Base-by-base conservation (phyloP, 2,888 invertebrate genomes). In the Torymus texanus region DNA sequence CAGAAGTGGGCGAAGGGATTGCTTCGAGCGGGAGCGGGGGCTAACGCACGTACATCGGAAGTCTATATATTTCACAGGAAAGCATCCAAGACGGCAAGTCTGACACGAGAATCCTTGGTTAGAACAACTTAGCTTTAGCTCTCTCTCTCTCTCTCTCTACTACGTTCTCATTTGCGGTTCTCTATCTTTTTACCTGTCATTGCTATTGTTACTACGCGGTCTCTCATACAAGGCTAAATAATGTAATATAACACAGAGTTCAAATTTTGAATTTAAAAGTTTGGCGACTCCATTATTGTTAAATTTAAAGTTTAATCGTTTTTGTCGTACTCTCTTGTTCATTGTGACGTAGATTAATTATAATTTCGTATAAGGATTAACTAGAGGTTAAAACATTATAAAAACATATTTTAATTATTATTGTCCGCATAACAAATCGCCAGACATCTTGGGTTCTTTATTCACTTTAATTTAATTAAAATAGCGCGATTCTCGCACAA, bases 21-120 rank as follows among this genome's bases (percentile, higher is more conserved):
- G 18, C 65, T 21, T 56, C 8, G 58, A 56, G 29, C 29, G n/a
- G 72, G 29, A 65, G 56, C 3, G 41, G 41, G 29, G 29, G n/a
- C 62, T 29, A 65, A n/a, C 18, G 55, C 66, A 41, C 65, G 55
- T 58, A 59, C 67, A 79, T 78, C 65, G 79, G 74, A 73, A 68
- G 70, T 79, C 77, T 59, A 79, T 79, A 73, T 74, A 81, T 72
- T 41, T 58, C 59, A 56, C 24, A 18, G 63, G 75, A 70, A 76
- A 76, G 56, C 68, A 62, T 68, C 13, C 75, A 62, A 56, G 21
- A 14, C n/a, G 50, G 41, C 41, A 50, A 14, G n/a, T 62, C 56
- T 53, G 68, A 62, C 75, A 55, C 50, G 55, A 50, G 41, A 63
- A 68, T 76, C 62, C 68, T 62, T 18, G 41, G 41, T 56, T 50